A percentile compares a stretch with the other conserved stretches of the same genome.
phyloP scores from a whole-genome alignment of 1,140 invertebrate genomes.

The Drosophila tsacasi region DNA sequence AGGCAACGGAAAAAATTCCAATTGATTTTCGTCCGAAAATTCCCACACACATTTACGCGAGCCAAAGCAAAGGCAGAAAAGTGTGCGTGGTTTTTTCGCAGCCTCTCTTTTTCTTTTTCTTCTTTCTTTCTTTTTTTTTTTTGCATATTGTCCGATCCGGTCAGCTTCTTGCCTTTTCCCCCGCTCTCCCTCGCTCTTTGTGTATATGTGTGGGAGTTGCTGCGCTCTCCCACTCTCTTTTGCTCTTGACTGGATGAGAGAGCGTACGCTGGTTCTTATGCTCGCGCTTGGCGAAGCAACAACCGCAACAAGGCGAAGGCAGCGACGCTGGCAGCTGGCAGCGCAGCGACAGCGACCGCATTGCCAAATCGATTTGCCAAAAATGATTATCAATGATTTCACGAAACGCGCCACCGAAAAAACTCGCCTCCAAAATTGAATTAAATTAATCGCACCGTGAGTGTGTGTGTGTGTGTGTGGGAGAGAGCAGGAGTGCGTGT shows the following conservation, averaged over 20 bases:
- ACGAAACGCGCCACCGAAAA: slow-evolving; percentile 53
- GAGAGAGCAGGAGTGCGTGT: not conserved
- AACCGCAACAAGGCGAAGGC: slow-evolving; percentile 51
- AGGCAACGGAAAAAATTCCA: slow-evolving; percentile 36
- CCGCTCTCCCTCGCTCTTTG: slow-evolving; percentile 23
- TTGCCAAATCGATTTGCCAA: slow-evolving; percentile 80
- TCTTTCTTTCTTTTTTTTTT: slow-evolving; percentile 19
- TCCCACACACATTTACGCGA: slow-evolving; percentile 25
- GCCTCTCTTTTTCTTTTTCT: slow-evolving; percentile 22
- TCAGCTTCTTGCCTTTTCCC: slow-evolving; percentile 27
- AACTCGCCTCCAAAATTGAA: slow-evolving; percentile 66
- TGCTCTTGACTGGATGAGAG: slow-evolving; percentile 5
- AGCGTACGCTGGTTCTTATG: not conserved
- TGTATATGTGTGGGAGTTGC: slow-evolving; percentile 78
- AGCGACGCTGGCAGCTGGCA: slow-evolving; percentile 2
- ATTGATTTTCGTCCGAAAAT: slow-evolving; percentile 72
- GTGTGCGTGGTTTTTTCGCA: slow-evolving; percentile 54
- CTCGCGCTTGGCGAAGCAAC: slow-evolving; percentile 61
- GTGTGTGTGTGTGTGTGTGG: not conserved
- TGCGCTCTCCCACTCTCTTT: slow-evolving; percentile 25
- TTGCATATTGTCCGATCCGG: slow-evolving; percentile 56
- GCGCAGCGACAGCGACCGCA: slow-evolving; percentile 51
- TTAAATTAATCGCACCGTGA: slow-evolving; percentile 74
- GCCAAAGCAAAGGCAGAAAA: slow-evolving; percentile 11
- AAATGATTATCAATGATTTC: slow-evolving; percentile 83